These are phyloP conservation scores for Rhodophaea formosa DNA, from an alignment of 2,888 invertebrate species.

Conservation along the genomic window DNA sequence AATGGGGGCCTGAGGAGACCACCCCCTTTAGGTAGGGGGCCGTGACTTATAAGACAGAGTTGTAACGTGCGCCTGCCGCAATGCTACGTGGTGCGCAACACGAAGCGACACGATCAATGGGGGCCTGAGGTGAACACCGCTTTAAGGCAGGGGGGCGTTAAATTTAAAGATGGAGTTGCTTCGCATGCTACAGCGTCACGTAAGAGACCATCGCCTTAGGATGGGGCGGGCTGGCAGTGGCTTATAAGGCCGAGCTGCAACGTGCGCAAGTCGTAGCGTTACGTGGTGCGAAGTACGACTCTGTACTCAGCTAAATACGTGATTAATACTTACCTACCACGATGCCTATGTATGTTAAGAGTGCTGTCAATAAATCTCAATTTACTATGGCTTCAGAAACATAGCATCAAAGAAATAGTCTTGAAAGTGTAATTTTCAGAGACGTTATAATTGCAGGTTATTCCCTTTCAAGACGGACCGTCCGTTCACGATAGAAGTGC, in stretches of 20 bases:
- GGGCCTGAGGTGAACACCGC: constrained; percentile 88
- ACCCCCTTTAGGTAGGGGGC: constrained; percentile 68
- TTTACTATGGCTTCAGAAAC: too few species aligned
- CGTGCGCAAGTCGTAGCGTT: too few species aligned
- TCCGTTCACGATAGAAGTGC: constrained; percentile 80
- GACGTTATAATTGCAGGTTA: constrained; percentile 44
- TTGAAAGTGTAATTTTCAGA: too few species aligned
- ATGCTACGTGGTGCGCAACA: constrained; percentile 89
- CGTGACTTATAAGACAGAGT: constrained; percentile 46
- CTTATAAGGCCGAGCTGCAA: too few species aligned
- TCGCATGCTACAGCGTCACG: constrained; percentile 86
- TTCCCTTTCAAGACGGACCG: constrained; percentile 75
- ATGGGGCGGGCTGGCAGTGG: too few species aligned
- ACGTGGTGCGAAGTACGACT: too few species aligned
- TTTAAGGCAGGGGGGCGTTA: constrained; percentile 49
- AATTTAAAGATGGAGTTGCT: constrained; percentile 74
- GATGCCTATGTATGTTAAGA: too few species aligned
- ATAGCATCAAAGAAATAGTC: too few species aligned
- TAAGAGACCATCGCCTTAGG: too few species aligned
- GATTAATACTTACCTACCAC: too few species aligned
- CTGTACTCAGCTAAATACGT: too few species aligned
- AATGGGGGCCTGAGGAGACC: constrained; percentile 91
- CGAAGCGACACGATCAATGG: constrained; percentile 85
- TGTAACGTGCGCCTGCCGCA: constrained; percentile 91
- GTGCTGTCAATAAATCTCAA: too few species aligned